These are phyloP conservation scores for Sialia sialis DNA, from an alignment of 2,113 vertebrate genomes.

Conservation along the genomic window DNA sequence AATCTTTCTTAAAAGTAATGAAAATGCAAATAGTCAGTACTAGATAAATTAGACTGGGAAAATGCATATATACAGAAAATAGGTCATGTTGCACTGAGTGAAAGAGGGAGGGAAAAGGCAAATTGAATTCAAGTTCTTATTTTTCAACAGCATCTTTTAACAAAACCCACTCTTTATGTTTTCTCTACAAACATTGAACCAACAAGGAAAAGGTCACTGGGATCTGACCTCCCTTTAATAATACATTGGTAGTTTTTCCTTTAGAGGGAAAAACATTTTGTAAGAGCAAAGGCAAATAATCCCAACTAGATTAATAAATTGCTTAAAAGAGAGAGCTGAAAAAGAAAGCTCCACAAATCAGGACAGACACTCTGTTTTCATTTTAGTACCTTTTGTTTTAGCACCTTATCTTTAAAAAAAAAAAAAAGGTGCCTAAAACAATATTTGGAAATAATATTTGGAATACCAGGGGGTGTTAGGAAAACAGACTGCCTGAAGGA, in stretches of 20 bases:
- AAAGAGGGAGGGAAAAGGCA: neutral
- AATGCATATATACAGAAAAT: slow-evolving; percentile 17
- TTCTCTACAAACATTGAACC: slow-evolving; percentile 26
- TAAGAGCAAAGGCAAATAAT: slow-evolving; percentile 33
- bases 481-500: neutral
- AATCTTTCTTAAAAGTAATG: slow-evolving; percentile 37
- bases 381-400: neutral
- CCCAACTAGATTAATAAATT: neutral
- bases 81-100: slow-evolving; percentile 2
- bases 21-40: slow-evolving; percentile 11
- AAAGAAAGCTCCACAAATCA: neutral
- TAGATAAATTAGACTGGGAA: slow-evolving; percentile 16
- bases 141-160: neutral
- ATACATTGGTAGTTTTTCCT: slow-evolving; percentile 1
- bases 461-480: neutral
- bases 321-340: neutral
- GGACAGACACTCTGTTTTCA: neutral
- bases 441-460: slow-evolving; percentile 20
- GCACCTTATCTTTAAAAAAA: neutral
- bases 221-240: slow-evolving; percentile 2
- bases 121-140: neutral
- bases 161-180: neutral
- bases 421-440: neutral
- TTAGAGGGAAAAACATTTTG: slow-evolving; percentile 9
- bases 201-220: slow-evolving; percentile 1